These are phyloP conservation scores for Diarsia dahlii DNA, from an alignment of 2,888 invertebrate species.

Conservation along the genomic window DNA sequence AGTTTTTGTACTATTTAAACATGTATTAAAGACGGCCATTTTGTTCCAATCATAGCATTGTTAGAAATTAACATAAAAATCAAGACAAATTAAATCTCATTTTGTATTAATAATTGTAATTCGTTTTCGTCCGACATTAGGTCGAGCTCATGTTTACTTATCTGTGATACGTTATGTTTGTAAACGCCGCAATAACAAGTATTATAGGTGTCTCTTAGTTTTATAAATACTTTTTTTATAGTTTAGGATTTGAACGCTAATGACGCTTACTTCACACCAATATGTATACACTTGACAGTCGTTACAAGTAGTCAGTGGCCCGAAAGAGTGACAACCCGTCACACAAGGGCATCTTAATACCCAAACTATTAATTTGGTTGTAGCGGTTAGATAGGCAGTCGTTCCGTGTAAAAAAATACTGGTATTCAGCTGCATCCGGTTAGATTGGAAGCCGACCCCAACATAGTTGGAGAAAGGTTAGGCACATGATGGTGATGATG, in stretches of 20 bases:
- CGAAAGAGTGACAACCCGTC: no score
- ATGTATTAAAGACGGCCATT: neutral
- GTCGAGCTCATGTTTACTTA: conserved; percentile 80
- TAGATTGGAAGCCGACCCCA: no score
- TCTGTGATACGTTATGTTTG: conserved; percentile 89
- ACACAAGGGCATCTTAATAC: no score
- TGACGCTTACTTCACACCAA: conserved; percentile 4
- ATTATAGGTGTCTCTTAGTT: conserved; percentile 76
- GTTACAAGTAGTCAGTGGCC: no score
- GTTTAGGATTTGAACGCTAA: conserved; percentile 49
- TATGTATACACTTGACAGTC: neutral
- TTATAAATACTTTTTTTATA: conserved; percentile 27
- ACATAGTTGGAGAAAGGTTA: no score
- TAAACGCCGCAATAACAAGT: conserved; percentile 85
- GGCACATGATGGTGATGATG: no score
- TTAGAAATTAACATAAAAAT: conserved; percentile 50
- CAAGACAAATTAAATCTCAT: conserved; percentile 62
- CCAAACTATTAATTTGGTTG: no score
- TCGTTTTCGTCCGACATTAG: conserved; percentile 58
- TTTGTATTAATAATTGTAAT: conserved; percentile 51
- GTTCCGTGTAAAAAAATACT: no score
- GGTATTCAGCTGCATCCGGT: no score
- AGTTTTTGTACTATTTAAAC: neutral
- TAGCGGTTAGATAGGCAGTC: no score
- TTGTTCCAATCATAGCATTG: conserved; percentile 51